These are phyloP conservation scores for Aegotheles bennettii DNA, from an alignment of 2,113 vertebrate genomes.

Conservation along the genomic window DNA sequence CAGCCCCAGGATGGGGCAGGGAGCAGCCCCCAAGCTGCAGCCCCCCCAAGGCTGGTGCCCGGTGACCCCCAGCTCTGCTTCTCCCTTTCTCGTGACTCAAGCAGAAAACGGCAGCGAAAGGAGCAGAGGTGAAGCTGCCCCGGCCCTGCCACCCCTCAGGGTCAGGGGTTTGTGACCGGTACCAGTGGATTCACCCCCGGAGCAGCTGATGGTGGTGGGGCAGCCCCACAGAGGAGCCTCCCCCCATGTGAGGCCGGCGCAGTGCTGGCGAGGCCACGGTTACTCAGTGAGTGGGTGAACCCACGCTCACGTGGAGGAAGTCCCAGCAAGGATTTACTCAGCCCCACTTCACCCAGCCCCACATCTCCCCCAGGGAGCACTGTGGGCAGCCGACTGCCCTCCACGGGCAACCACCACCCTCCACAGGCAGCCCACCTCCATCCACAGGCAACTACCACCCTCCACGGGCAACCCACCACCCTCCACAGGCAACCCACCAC, in stretches of 20 bases:
- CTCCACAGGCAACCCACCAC: fast-evolving
- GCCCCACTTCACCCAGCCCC: neutral
- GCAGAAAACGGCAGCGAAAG: neutral
- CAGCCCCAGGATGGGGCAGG: fast-evolving
- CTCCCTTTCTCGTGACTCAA: neutral
- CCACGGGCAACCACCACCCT: too few species aligned
- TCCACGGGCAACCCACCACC: too few species aligned
- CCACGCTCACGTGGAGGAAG: neutral
- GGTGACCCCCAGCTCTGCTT: fast-evolving
- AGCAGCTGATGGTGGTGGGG: neutral
- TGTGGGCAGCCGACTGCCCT: fast-evolving
- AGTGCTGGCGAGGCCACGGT: fast-evolving
- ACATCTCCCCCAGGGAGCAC: too few species aligned
- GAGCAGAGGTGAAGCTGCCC: fast-evolving
- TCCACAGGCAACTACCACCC: too few species aligned
- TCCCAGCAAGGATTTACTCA: neutral
- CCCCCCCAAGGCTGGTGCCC: neutral
- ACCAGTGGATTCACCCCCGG: neutral
- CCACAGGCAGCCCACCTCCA: too few species aligned
- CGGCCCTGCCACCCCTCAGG: neutral
- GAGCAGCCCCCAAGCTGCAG: fast-evolving
- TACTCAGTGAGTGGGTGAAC: fast-evolving
- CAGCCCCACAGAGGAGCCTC: neutral
- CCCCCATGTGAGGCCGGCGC: neutral
- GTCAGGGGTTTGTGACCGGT: neutral